Conservation (phyloP, 2,113 vertebrate genomes). For the Micromys minutus region DNA sequence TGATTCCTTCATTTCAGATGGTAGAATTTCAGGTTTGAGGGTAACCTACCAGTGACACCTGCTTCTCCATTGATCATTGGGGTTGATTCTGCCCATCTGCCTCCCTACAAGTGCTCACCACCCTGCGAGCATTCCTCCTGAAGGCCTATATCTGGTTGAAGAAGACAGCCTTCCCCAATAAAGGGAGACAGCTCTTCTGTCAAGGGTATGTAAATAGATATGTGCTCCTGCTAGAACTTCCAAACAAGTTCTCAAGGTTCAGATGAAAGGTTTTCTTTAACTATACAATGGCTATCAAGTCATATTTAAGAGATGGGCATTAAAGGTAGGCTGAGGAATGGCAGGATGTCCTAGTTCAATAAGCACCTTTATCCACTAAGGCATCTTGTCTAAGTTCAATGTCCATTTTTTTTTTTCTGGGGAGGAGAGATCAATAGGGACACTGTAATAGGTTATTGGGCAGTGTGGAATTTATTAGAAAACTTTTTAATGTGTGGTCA, state of each 20-base stretch:
- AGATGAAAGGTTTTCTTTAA: constrained; percentile 2
- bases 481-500: background rate
- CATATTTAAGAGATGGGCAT: background rate
- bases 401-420: background rate
- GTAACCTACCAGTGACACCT: background rate
- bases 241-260: background rate
- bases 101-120: background rate
- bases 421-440: background rate
- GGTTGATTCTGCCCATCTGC: too few species aligned
- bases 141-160: background rate
- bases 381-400: background rate
- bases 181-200: background rate
- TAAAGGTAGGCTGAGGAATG: background rate
- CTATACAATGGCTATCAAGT: background rate
- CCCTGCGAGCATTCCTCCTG: too few species aligned
- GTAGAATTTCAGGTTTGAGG: background rate
- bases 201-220: background rate
- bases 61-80: background rate
- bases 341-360: too few species aligned
- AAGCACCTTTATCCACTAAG: background rate
- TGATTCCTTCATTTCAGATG: background rate
- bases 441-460: background rate
- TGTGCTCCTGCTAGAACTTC: background rate
- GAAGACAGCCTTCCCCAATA: background rate
- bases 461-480: background rate